Conservation (phyloP, 2,888 invertebrate species). For the Ophraella communa region DNA sequence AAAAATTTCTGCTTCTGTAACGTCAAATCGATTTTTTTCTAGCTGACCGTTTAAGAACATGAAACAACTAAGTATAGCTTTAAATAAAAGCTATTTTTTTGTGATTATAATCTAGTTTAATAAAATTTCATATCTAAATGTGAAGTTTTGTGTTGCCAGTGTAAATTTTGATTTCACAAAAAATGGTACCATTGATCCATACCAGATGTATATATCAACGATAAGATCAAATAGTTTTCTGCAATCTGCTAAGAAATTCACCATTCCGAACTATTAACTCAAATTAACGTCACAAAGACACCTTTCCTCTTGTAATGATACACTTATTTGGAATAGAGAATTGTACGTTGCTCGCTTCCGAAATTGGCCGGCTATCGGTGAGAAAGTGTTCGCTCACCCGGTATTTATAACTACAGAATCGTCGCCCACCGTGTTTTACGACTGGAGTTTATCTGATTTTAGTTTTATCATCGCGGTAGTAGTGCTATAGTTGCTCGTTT, state of each 20-base stretch:
- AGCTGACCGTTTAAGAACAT: too few relatives aligned
- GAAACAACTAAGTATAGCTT: too few relatives aligned
- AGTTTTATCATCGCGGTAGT: conserved; percentile 39
- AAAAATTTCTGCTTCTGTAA: too few relatives aligned
- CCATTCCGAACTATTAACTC: conserved; percentile 15
- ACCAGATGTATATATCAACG: too few relatives aligned
- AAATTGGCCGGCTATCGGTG: conserved; percentile 41
- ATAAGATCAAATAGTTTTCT: neutral
- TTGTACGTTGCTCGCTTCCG: conserved; percentile 34
- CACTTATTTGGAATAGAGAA: conserved; percentile 42
- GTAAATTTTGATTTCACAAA: too few relatives aligned
- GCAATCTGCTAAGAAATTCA: conserved; percentile 6
- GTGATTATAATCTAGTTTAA: too few relatives aligned
- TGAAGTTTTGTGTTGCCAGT: too few relatives aligned
- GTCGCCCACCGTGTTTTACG: conserved; percentile 42
- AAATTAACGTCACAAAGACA: conserved; percentile 24
- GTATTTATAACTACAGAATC: conserved; percentile 41
- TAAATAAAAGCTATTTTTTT: too few relatives aligned
- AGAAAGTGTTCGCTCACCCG: conserved; percentile 39
- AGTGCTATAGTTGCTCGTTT: conserved; percentile 31
- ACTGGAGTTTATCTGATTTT: conserved; percentile 41
- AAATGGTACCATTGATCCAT: too few relatives aligned
- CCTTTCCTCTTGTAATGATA: conserved; percentile 23
- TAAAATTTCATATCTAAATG: too few relatives aligned
- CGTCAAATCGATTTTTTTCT: too few relatives aligned